phyloP scores from a whole-genome alignment of 1,140 invertebrate species.

The Mactra quadrangularis region DNA sequence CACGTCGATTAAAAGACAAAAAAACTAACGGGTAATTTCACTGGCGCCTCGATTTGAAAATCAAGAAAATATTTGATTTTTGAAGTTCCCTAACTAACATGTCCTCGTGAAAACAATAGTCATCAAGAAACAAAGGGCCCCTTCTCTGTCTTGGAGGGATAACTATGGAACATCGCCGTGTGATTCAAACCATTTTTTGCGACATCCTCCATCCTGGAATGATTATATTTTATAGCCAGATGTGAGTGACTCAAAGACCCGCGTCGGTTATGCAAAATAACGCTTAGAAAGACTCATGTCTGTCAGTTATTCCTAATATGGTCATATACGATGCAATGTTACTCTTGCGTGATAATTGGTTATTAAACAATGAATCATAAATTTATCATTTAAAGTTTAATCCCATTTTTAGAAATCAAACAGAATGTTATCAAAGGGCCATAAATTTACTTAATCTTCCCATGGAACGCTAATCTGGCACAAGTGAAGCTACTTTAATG shows the following conservation, averaged over 20 bases:
- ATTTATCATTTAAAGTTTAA: too few relatives aligned
- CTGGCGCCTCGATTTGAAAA: constrained; percentile 27
- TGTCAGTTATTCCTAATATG: constrained; percentile 17
- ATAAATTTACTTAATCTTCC: too few relatives aligned
- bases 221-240: constrained; percentile 15
- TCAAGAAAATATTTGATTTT: constrained; percentile 34
- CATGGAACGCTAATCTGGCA: too few relatives aligned
- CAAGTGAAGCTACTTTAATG: too few relatives aligned
- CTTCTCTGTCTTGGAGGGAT: not conserved
- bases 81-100: constrained; percentile 32
- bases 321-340: not conserved
- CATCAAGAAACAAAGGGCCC: constrained; percentile 26
- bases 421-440: too few relatives aligned
- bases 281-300: too few relatives aligned
- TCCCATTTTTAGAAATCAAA: too few relatives aligned
- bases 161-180: not conserved
- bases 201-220: constrained; percentile 9
- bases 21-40: constrained; percentile 52
- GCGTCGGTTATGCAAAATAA: too few relatives aligned
- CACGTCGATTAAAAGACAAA: constrained; percentile 24
- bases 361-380: too few relatives aligned
- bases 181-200: constrained; percentile 14
- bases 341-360: too few relatives aligned
- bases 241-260: constrained; percentile 24
- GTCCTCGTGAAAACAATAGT: constrained; percentile 28